Conservation (phyloP, 1,140 invertebrate species). For the Cardiocondyla obscurior region DNA sequence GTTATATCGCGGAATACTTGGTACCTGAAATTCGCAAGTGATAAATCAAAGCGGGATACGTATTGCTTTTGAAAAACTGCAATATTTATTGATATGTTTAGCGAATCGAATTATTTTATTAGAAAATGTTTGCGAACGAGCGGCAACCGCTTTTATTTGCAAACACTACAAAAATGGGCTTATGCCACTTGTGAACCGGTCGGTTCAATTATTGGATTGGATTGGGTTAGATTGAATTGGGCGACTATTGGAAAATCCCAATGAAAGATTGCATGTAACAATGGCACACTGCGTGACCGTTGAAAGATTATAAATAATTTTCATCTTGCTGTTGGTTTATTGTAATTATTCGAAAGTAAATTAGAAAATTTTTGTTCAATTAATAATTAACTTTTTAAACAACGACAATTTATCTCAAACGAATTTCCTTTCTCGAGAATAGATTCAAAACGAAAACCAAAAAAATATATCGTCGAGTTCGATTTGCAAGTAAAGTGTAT, state of each 20-base stretch:
- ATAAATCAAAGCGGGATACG: neutral
- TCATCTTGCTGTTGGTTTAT: neutral
- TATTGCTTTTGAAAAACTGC: neutral
- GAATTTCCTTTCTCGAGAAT: neutral
- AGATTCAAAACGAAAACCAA: neutral
- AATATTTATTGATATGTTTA: neutral
- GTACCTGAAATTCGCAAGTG: neutral
- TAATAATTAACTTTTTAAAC: neutral
- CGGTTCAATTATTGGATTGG: slow-evolving; percentile 42
- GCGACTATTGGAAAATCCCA: slow-evolving; percentile 50
- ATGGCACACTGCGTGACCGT: neutral
- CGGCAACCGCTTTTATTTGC: neutral
- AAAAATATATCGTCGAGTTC: too few relatives aligned
- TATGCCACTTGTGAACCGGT: slow-evolving; percentile 3
- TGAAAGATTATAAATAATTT: slow-evolving; percentile 45
- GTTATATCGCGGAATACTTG: neutral
- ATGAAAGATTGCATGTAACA: slow-evolving; percentile 44
- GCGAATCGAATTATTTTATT: neutral
- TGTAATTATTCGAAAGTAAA: slow-evolving; percentile 29
- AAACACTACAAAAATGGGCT: slow-evolving; percentile 25
- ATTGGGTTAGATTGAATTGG: slow-evolving; percentile 42
- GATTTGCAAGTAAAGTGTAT: neutral
- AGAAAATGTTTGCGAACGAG: neutral
- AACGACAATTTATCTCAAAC: neutral
- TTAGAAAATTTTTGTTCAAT: neutral